Percentiles rank a stretch among this genome's conserved stretches.
Evolutionary conservation across 2,113 vertebrate genomes (phyloP).

Genomic region (Platysteira castanea): DNA sequence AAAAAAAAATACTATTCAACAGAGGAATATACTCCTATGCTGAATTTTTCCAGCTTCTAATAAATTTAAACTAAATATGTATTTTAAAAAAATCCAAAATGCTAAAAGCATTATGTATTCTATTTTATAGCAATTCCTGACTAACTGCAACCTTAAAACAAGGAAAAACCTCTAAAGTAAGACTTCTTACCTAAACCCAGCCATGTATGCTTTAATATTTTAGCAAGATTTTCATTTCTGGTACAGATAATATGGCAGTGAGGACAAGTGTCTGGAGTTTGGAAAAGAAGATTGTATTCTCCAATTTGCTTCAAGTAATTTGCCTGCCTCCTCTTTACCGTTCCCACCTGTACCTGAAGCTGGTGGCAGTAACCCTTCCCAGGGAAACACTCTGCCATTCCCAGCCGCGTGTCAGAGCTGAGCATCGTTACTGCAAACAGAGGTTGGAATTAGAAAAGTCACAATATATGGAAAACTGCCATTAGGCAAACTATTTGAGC

Average conservation of each 20-base stretch:
- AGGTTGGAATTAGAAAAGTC: not conserved
- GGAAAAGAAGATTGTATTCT: not conserved
- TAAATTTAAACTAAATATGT: not conserved
- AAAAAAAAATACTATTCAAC: not conserved
- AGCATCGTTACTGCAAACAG: not conserved
- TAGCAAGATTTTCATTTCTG: not conserved
- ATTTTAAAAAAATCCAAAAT: not conserved
- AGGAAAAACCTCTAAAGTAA: not conserved
- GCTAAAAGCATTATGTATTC: not conserved
- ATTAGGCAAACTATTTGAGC: not conserved
- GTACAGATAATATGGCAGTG: rapidly evolving
- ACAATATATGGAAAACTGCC: not conserved
- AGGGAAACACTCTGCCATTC: not conserved
- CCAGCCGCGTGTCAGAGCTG: not conserved
- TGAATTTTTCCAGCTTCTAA: not conserved
- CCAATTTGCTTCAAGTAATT: not conserved
- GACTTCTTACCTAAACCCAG: not conserved
- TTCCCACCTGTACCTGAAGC: not conserved
- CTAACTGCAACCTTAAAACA: not conserved
- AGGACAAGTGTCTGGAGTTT: not conserved
- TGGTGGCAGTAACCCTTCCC: not conserved
- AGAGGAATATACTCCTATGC: not conserved
- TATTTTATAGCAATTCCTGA: not conserved
- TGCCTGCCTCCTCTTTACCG: not conserved
- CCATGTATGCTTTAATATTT: not conserved